Conservation (phyloP, 2,797 vertebrate genomes). For the Pampus argenteus region DNA sequence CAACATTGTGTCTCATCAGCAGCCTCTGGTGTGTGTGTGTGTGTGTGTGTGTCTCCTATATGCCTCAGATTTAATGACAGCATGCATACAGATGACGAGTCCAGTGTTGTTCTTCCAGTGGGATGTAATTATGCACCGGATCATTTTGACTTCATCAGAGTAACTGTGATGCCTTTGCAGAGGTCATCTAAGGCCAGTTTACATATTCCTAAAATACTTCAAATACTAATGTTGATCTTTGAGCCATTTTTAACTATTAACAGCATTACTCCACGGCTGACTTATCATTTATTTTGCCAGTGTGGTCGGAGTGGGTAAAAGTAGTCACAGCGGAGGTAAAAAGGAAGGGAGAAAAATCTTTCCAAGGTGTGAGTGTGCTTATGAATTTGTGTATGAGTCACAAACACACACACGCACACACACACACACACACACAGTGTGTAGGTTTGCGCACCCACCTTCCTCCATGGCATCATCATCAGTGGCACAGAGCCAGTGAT, state of each 20-base stretch:
- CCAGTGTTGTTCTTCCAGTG: constrained; percentile 18
- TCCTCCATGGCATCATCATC: constrained; percentile 56
- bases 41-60: constrained; percentile 5
- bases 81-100: constrained; percentile 42
- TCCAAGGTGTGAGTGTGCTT: constrained; percentile 46
- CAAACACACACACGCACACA: constrained; percentile 20
- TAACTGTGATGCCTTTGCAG: constrained; percentile 52
- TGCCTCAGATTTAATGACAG: constrained; percentile 47
- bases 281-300: constrained; percentile 40
- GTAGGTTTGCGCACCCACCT: constrained; percentile 41
- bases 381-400: constrained; percentile 56
- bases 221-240: constrained; percentile 41
- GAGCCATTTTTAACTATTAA: constrained; percentile 2
- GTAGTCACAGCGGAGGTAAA: constrained; percentile 42
- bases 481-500: constrained; percentile 54
- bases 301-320: constrained; percentile 45
- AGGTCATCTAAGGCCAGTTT: constrained; percentile 54
- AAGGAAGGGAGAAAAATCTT: constrained; percentile 47
- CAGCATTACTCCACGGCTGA: neutral
- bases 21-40: constrained; percentile 10
- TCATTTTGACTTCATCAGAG: constrained; percentile 31
- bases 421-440: constrained; percentile 15
- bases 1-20: constrained; percentile 36
- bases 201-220: constrained; percentile 61
- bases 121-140: constrained; percentile 28